Conservation (phyloP, 2,888 invertebrate genomes). For the Chrysotoxum bicinctum region DNA sequence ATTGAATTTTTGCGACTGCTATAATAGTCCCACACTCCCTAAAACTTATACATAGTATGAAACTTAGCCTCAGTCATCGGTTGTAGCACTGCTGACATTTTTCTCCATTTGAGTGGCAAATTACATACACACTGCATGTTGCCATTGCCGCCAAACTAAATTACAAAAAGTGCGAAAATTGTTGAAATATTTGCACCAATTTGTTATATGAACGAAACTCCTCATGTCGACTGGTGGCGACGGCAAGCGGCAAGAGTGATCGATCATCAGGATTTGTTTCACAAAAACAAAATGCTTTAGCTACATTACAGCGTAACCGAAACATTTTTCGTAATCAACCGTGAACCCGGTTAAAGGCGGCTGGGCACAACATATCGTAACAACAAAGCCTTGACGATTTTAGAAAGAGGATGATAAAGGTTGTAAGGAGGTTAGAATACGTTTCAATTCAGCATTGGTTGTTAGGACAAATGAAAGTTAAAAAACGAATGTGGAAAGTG, state of each 20-base stretch:
- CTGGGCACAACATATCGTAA: constrained; percentile 11
- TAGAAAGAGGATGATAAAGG: too few relatives aligned
- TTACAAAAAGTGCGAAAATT: constrained; percentile 43
- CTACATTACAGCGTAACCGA: background rate
- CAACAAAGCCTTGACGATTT: background rate
- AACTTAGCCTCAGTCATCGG: constrained; percentile 22
- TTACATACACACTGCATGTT: background rate
- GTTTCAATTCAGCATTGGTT: too few relatives aligned
- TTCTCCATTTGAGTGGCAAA: constrained; percentile 44
- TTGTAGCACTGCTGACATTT: constrained; percentile 40
- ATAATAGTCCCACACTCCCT: background rate
- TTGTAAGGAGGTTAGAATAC: too few relatives aligned
- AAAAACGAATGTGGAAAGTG: too few relatives aligned
- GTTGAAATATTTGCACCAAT: constrained; percentile 65
- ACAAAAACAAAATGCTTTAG: constrained; percentile 38
- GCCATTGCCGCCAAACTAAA: background rate
- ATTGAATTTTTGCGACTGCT: background rate
- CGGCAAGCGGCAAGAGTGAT: background rate
- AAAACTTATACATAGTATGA: constrained; percentile 5
- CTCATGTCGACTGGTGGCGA: constrained; percentile 17
- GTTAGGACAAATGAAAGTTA: too few relatives aligned
- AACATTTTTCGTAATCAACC: background rate
- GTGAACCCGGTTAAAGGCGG: background rate
- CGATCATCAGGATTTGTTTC: background rate
- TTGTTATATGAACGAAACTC: constrained; percentile 28